phyloP scores from a whole-genome alignment of 2,888 invertebrate genomes.

The Sarcophaga caerulescens region DNA sequence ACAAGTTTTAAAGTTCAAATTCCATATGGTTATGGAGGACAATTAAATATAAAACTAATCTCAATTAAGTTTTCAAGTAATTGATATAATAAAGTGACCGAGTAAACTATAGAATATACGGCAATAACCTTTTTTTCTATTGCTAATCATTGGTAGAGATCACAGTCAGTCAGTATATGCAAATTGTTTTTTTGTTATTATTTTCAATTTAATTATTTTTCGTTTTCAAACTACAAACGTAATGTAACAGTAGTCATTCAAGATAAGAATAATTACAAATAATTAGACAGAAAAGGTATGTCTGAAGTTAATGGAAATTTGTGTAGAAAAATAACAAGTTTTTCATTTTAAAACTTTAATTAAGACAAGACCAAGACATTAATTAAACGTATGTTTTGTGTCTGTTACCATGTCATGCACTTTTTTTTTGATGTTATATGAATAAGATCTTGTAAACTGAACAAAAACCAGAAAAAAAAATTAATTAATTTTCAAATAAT shows the following conservation, averaged over 20 bases:
- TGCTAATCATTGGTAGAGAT: neutral
- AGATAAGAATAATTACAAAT: neutral
- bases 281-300: neutral
- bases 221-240: neutral
- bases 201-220: neutral
- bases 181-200: neutral
- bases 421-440: no score
- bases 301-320: neutral
- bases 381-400: neutral
- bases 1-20: slow-evolving; percentile 51
- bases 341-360: neutral
- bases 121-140: neutral
- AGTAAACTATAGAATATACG: neutral
- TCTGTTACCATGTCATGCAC: neutral
- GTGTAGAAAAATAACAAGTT: neutral
- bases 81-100: slow-evolving; percentile 29
- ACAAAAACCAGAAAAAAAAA: no score
- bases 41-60: slow-evolving; percentile 29
- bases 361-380: neutral
- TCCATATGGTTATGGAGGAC: slow-evolving; percentile 12
- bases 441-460: no score
- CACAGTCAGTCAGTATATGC: neutral
- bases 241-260: neutral
- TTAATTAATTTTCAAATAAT: no score
- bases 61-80: slow-evolving; percentile 16